Evolutionary conservation across 2,797 vertebrate genomes (phyloP).

Genomic region (Parauchenoglanis punctatus): DNA sequence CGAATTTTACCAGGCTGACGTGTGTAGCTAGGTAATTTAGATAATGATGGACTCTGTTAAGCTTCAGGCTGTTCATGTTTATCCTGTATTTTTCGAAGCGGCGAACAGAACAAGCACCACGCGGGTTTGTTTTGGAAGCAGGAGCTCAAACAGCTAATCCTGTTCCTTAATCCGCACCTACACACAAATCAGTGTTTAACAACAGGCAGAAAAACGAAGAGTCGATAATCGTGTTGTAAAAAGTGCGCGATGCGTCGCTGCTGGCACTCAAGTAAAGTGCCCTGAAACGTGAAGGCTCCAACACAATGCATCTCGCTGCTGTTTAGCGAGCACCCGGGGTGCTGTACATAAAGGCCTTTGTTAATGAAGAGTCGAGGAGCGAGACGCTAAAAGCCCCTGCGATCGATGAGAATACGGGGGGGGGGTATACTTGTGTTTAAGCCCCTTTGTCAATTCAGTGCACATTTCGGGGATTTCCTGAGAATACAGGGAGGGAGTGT

Average conservation of each 20-base stretch:
- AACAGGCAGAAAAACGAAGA: not conserved
- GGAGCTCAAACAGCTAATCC: not conserved
- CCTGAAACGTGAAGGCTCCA: conserved; percentile 51
- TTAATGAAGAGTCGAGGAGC: conserved; percentile 73
- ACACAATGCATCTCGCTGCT: conserved; percentile 61
- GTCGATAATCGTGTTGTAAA: not conserved
- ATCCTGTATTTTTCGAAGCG: not conserved
- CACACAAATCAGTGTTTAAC: conserved; percentile 14
- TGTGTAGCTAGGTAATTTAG: not conserved
- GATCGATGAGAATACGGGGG: conserved; percentile 70
- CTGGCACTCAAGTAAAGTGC: conserved; percentile 29
- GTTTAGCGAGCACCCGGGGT: conserved; percentile 63
- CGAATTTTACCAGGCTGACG: not conserved
- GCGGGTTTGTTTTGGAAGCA: not conserved
- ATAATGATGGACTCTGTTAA: not conserved
- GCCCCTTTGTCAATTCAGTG: conserved; percentile 55
- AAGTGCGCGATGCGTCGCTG: not conserved
- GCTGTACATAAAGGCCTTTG: conserved; percentile 64
- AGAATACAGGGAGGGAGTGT: not conserved
- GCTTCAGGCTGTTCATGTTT: not conserved
- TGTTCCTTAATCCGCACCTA: conserved; percentile 14
- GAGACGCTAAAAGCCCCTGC: conserved; percentile 70
- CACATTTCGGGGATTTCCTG: not conserved
- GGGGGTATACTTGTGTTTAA: not conserved
- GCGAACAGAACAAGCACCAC: too few species aligned